Percentiles rank a stretch among this genome's conserved stretches.
Evolutionary conservation across 2,797 vertebrate species (phyloP).

Genomic region (Characodon lateralis): DNA sequence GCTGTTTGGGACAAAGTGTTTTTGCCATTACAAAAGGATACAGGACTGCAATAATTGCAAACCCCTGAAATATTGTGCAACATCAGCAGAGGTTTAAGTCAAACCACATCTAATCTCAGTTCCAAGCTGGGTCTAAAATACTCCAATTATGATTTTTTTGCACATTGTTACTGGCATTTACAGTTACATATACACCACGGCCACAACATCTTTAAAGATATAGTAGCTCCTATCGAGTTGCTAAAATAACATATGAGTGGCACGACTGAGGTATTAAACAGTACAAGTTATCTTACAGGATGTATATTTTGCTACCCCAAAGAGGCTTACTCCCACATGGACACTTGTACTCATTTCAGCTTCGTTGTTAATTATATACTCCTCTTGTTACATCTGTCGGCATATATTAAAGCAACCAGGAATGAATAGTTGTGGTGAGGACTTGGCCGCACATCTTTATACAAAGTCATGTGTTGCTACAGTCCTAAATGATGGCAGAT

Average conservation of each 20-base stretch:
- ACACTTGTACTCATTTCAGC: slow-evolving; percentile 14
- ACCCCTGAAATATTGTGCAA: not conserved
- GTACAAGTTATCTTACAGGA: slow-evolving; percentile 7
- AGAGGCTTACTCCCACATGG: not conserved
- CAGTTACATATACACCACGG: not conserved
- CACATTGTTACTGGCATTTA: not conserved
- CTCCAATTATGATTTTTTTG: not conserved
- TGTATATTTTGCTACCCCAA: slow-evolving; percentile 18
- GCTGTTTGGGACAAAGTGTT: not conserved
- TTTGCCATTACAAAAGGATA: not conserved
- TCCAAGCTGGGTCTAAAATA: not conserved
- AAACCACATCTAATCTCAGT: not conserved
- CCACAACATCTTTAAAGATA: not conserved
- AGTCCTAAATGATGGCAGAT: slow-evolving; percentile 1
- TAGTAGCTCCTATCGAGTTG: not conserved
- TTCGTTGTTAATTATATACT: slow-evolving; percentile 1
- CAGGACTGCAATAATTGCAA: not conserved
- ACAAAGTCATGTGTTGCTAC: slow-evolving; percentile 10
- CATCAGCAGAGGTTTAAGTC: not conserved
- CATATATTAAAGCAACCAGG: slow-evolving; percentile 13
- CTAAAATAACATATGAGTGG: slow-evolving; percentile 11
- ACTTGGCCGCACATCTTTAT: slow-evolving; percentile 41
- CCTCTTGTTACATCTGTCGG: slow-evolving; percentile 14
- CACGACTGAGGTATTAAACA: slow-evolving; percentile 4
- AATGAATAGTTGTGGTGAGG: slow-evolving; percentile 25